These are phyloP conservation scores for Protobothrops mucrosquamatus DNA, from an alignment of 2,113 vertebrate species.

Conservation along the genomic window DNA sequence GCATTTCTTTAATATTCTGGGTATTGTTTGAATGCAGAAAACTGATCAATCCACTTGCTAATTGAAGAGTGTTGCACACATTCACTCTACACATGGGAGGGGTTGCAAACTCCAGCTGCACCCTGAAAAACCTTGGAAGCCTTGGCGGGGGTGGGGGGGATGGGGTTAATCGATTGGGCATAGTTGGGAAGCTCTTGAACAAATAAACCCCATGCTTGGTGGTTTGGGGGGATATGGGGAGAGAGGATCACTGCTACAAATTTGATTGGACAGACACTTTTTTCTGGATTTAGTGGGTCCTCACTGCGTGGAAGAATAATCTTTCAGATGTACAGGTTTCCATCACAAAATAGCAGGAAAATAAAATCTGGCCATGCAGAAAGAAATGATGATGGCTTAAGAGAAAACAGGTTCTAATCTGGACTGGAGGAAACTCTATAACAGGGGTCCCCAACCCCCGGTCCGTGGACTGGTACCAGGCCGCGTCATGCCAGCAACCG, in stretches of 20 bases:
- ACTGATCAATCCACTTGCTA: neutral
- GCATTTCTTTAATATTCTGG: neutral
- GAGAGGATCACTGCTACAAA: neutral
- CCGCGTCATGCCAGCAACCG: too few relatives aligned
- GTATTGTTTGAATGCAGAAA: neutral
- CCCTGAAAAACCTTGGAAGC: neutral
- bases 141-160: neutral
- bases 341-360: neutral
- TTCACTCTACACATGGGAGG: neutral
- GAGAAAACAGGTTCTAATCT: neutral
- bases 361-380: neutral
- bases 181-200: neutral
- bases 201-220: neutral
- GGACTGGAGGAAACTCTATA: neutral
- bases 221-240: neutral
- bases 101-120: neutral
- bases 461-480: too few relatives aligned
- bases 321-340: neutral
- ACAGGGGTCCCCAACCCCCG: too few relatives aligned
- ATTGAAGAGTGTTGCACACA: neutral
- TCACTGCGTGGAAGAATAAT: neutral
- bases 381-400: neutral
- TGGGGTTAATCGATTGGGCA: neutral
- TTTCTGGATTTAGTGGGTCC: neutral
- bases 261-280: neutral